Evolutionary conservation across 2,888 invertebrate species (phyloP), one percentile per base, ranked within the genome.

Genomic region (Stenodema calcarata): DNA sequence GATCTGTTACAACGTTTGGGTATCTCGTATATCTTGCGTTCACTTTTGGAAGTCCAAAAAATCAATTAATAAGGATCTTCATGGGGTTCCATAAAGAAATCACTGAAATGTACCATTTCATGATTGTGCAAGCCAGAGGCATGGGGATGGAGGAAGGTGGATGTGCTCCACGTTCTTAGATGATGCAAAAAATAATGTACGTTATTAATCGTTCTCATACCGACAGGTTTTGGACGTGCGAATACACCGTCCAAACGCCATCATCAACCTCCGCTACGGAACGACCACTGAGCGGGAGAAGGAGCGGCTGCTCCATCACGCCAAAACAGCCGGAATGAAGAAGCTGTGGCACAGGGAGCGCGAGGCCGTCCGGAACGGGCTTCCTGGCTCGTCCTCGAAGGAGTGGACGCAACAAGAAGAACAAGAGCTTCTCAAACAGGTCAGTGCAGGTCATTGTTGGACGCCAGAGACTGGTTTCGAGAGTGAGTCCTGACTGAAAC

Each of bases 261-360:
- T 98, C 76, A 95, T 99, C 89, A 98, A 98, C 91, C 92, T 99
- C 88, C 94, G 98, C n/a, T 98, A 98, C 90, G 99, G 99, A 70
- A 97, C 98, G 18, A 97, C 95, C 3, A 94, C 96, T 12, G 96
- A 96, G 89, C 95, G 97, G 89, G 98, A 99, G 91, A 95, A 96
- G 89, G 96, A 96, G 90, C 93, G 98, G 54, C 92, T 98, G 87
- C 92, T 98, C 90, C 97, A 97, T 90, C 98, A 98, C 91, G 98
- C 98, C 78, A 97, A 96, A 90, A 92, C 95, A 9, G 94, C 95
- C 35, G 98, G 98, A 0, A 94, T 97, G 76, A 93, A 96, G 62
- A 97, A 97, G 91, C 97, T 98, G 70, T 98, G 98, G 98, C 95
- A 96, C 90, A 94, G 96, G 87, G 98, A 98, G 91, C 95, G 96